Evolutionary conservation across 2,888 invertebrate genomes (phyloP).

Genomic region (Helleia helle): DNA sequence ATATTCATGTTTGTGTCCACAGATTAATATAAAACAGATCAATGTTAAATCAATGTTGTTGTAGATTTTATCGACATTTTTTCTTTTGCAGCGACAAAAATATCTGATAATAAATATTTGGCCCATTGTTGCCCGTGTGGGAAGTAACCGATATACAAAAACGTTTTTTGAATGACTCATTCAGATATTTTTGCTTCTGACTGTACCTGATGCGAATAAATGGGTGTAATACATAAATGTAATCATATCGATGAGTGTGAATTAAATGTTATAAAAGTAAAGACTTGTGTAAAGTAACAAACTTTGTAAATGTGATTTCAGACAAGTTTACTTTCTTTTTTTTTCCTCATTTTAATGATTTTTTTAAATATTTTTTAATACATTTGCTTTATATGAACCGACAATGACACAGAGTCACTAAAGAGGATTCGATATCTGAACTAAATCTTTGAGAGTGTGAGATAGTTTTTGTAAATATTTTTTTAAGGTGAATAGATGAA

Average conservation of each 20-base stretch:
- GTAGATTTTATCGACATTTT: conserved; percentile 5
- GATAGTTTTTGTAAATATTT: conserved; percentile 51
- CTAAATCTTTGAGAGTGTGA: not conserved
- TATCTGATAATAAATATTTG: conserved; percentile 4
- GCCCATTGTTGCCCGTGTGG: not conserved
- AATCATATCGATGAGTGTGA: not conserved
- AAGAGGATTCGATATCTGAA: conserved; percentile 3
- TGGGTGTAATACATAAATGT: not conserved
- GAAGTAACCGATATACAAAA: not conserved
- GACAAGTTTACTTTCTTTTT: not conserved
- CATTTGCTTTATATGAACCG: not conserved
- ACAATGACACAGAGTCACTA: not conserved
- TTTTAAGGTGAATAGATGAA: conserved; percentile 32
- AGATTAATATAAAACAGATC: not conserved
- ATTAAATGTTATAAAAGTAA: conserved; percentile 5
- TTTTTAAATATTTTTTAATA: conserved; percentile 1
- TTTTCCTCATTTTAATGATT: conserved; percentile 6
- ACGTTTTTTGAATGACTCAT: conserved; percentile 3
- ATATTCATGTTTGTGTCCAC: conserved; percentile 4
- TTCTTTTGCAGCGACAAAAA: conserved; percentile 1
- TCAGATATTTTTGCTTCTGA: conserved; percentile 10
- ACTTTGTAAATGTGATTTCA: not conserved
- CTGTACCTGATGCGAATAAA: conserved; percentile 1
- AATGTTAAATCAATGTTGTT: conserved; percentile 8
- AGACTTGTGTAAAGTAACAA: not conserved